phyloP scores from a whole-genome alignment of 2,113 vertebrate species.

The Donacobius atricapilla region DNA sequence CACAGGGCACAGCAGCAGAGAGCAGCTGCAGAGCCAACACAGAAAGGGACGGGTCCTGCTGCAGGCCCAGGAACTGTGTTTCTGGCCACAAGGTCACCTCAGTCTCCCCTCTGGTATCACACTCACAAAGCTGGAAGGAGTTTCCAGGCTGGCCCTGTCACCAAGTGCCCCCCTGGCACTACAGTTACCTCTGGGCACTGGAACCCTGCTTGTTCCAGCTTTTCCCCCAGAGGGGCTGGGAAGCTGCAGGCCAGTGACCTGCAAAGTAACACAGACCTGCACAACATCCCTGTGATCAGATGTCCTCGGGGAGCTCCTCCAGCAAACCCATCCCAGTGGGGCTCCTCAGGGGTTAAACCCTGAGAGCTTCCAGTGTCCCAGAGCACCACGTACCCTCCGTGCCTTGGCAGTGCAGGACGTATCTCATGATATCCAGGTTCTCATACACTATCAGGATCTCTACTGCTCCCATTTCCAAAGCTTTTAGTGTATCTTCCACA shows the following conservation, averaged over 20 bases:
- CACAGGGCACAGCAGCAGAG: neutral
- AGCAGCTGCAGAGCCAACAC: neutral
- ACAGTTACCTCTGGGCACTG: neutral
- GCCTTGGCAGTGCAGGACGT: constrained; percentile 93
- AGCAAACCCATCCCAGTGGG: neutral
- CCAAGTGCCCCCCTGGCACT: neutral
- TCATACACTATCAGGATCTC: constrained; percentile 99
- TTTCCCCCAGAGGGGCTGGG: neutral
- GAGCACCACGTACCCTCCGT: constrained; percentile 80
- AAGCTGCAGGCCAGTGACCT: neutral
- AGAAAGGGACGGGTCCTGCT: neutral
- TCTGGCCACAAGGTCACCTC: neutral
- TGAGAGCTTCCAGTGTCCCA: neutral
- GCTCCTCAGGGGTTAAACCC: neutral
- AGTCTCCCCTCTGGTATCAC: neutral
- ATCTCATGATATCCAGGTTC: constrained; percentile 99
- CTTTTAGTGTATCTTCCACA: constrained; percentile 97
- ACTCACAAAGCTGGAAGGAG: neutral
- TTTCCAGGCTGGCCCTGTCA: neutral
- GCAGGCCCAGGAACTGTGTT: neutral
- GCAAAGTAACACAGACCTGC: neutral
- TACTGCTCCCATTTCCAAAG: constrained; percentile 98
- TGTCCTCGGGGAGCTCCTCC: neutral
- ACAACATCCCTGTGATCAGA: neutral
- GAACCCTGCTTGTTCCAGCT: neutral